Percentiles rank a stretch among this genome's conserved stretches.
Evolutionary conservation across 2,113 vertebrate species (phyloP).

Genomic region (Colossoma macropomum): DNA sequence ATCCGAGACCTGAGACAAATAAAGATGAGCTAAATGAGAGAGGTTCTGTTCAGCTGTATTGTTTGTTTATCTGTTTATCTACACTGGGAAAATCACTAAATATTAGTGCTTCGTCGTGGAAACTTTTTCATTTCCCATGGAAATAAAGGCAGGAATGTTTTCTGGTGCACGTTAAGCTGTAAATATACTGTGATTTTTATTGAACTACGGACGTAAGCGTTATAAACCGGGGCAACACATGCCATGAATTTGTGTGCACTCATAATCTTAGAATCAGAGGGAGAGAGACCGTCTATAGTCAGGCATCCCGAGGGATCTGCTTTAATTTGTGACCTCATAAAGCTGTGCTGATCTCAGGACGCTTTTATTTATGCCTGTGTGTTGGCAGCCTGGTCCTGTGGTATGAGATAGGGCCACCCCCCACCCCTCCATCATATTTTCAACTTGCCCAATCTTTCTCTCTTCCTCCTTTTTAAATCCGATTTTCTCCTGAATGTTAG

Average conservation of each 20-base stretch:
- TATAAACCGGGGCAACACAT: constrained; percentile 33
- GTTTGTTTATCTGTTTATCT: constrained; percentile 46
- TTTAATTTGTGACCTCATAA: constrained; percentile 34
- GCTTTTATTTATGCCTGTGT: not conserved
- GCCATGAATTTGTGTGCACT: constrained; percentile 3
- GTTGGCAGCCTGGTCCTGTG: not conserved
- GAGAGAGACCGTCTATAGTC: constrained; percentile 26
- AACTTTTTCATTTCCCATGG: constrained; percentile 29
- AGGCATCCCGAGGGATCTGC: constrained; percentile 12
- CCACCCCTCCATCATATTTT: not conserved
- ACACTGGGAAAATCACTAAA: constrained; percentile 17
- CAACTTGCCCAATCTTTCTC: not conserved
- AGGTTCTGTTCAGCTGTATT: not conserved
- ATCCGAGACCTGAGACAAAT: not conserved
- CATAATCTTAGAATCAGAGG: not conserved
- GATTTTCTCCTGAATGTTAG: not conserved
- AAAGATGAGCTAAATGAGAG: not conserved
- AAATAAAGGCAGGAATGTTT: constrained; percentile 17
- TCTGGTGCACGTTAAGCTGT: constrained; percentile 7
- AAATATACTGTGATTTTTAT: constrained; percentile 18
- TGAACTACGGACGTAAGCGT: constrained; percentile 4
- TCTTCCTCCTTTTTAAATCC: not conserved
- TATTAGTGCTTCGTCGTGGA: constrained; percentile 6
- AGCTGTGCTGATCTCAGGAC: constrained; percentile 10
- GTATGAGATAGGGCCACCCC: not conserved